Percentiles rank a stretch among this genome's conserved stretches.
Conservation (phyloP, 64 coral and sea anemone species). For the Dendronephthya gigantea region DNA sequence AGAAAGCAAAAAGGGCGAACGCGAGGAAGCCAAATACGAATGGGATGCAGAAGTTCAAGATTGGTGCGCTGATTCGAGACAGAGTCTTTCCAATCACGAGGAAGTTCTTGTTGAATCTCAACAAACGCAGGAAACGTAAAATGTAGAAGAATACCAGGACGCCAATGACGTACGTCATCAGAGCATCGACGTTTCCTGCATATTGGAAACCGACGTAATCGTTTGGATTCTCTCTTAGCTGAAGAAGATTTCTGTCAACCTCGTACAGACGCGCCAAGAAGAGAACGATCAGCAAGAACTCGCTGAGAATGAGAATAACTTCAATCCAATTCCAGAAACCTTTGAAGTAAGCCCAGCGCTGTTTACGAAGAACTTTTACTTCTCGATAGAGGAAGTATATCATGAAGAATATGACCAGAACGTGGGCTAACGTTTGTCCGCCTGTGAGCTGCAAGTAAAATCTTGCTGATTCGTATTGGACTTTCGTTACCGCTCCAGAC, state of each 20-base stretch:
- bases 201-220: constrained; percentile 92
- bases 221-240: constrained; percentile 70
- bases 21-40: constrained; percentile 49
- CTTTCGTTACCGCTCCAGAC: constrained; percentile 53
- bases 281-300: constrained; percentile 54
- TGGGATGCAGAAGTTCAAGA: constrained; percentile 42
- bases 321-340: constrained; percentile 98
- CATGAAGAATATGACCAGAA: too few species aligned
- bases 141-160: constrained; percentile 69
- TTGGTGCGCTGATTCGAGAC: constrained; percentile 40
- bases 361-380: constrained; percentile 58
- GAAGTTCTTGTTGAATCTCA: too few species aligned
- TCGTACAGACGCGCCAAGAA: constrained; percentile 63
- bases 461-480: constrained; percentile 35
- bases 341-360: constrained; percentile 54
- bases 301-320: constrained; percentile 48
- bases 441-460: too few species aligned
- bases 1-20: constrained; percentile 33
- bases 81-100: constrained; percentile 58
- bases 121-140: too few species aligned
- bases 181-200: constrained; percentile 50
- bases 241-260: too few species aligned
- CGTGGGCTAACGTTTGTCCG: constrained; percentile 40
- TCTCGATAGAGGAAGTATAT: constrained; percentile 87
- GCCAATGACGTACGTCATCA: constrained; percentile 49